Percentiles rank a stretch among this genome's conserved stretches.
Evolutionary conservation across 2,113 vertebrate species (phyloP).

Genomic region (Mystacornis crossleyi): DNA sequence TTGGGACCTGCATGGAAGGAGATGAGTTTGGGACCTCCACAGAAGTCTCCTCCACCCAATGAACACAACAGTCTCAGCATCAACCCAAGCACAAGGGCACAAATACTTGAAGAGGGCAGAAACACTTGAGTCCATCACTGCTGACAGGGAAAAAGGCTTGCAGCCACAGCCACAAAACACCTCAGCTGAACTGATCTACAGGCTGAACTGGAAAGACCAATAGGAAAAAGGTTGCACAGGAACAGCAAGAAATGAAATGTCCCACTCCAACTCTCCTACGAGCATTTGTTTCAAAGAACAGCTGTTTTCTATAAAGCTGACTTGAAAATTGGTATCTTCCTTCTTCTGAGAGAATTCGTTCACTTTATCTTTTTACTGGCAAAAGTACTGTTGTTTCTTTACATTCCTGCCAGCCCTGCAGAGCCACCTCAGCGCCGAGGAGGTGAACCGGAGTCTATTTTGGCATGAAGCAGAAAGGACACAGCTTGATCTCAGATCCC

Average conservation of each 20-base stretch:
- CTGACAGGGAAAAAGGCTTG: neutral
- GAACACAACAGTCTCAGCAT: neutral
- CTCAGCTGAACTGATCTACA: neutral
- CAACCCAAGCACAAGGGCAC: neutral
- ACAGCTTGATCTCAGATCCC: conserved; percentile 44
- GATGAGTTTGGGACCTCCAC: neutral
- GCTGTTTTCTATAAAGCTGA: conserved; percentile 11
- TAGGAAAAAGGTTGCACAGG: neutral
- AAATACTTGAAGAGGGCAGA: neutral
- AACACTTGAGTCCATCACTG: neutral
- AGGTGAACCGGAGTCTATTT: conserved; percentile 41
- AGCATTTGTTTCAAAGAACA: neutral
- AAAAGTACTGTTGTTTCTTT: conserved; percentile 25
- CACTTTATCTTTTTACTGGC: conserved; percentile 43
- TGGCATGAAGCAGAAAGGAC: conserved; percentile 49
- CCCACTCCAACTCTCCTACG: neutral
- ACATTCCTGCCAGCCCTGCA: conserved; percentile 15
- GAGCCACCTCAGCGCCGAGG: neutral
- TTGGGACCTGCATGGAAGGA: neutral
- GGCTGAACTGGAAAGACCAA: neutral
- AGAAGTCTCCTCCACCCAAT: neutral
- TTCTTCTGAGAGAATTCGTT: neutral
- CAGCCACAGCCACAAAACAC: neutral
- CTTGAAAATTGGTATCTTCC: conserved; percentile 45
- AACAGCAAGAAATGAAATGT: neutral